Percentiles rank a stretch among this genome's conserved stretches.
phyloP scores from a whole-genome alignment of 2,888 invertebrate species.

The Erynnis tages region DNA sequence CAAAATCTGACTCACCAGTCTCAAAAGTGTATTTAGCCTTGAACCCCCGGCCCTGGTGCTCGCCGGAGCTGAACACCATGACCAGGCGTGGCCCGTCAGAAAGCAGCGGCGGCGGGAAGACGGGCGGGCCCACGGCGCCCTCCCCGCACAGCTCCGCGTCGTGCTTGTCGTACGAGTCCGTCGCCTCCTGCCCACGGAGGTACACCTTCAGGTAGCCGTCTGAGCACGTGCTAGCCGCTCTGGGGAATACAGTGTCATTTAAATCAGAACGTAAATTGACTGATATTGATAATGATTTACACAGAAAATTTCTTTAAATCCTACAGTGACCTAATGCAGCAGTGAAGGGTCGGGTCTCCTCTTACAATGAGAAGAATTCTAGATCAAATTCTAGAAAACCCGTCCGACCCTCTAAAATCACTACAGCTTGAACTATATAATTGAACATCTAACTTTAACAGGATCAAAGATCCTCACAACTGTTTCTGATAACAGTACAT shows the following conservation, averaged over 20 bases:
- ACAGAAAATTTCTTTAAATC: too few species aligned
- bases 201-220: slow-evolving; percentile 96
- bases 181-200: slow-evolving; percentile 94
- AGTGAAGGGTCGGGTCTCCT: too few species aligned
- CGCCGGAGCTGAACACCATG: slow-evolving; percentile 97
- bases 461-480: too few species aligned
- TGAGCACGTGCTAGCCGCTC: slow-evolving; percentile 83
- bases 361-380: too few species aligned
- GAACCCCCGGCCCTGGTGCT: slow-evolving; percentile 94
- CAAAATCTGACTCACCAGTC: slow-evolving; percentile 90
- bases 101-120: slow-evolving; percentile 89
- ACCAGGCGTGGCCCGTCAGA: slow-evolving; percentile 96
- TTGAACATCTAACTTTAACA: too few species aligned
- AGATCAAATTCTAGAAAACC: too few species aligned
- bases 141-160: slow-evolving; percentile 96
- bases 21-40: slow-evolving; percentile 93
- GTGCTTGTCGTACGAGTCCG: slow-evolving; percentile 95
- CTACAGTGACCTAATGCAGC: too few species aligned
- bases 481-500: too few species aligned
- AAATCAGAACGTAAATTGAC: not conserved
- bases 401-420: too few species aligned
- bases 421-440: too few species aligned
- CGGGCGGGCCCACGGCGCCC: slow-evolving; percentile 55
- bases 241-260: not conserved
- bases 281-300: too few species aligned